phyloP scores from a whole-genome alignment of 2,888 invertebrate genomes.

The Cremastobaeus sp. region DNA sequence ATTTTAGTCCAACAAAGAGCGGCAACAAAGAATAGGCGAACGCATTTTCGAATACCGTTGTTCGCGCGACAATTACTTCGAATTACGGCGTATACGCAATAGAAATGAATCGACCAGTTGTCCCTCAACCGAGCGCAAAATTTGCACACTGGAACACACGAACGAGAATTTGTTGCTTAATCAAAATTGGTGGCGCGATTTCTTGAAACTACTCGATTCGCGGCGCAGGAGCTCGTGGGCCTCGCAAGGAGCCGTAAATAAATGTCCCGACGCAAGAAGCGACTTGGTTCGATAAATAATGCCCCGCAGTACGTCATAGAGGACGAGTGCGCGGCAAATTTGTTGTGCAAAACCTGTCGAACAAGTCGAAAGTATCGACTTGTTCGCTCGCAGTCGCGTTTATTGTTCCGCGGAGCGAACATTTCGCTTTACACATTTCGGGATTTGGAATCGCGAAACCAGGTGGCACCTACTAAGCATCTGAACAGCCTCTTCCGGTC shows the following conservation, averaged over 20 bases:
- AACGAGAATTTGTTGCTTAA: slow-evolving; percentile 13
- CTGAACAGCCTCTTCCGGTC: background rate
- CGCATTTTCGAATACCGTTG: background rate
- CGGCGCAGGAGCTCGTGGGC: slow-evolving; percentile 26
- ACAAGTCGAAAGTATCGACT: slow-evolving; percentile 16
- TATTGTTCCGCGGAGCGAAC: background rate
- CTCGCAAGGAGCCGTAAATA: slow-evolving; percentile 36
- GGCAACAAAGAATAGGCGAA: background rate
- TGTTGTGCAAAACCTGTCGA: slow-evolving; percentile 14
- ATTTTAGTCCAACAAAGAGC: background rate
- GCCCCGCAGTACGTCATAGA: slow-evolving; percentile 64
- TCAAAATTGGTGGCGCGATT: slow-evolving; percentile 34
- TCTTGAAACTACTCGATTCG: slow-evolving; percentile 34
- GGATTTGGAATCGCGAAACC: slow-evolving; percentile 11
- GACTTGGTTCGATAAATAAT: slow-evolving; percentile 62
- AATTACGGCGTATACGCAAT: slow-evolving; percentile 8
- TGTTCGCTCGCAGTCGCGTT: slow-evolving; percentile 7
- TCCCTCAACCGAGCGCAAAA: slow-evolving; percentile 14
- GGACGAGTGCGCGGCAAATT: slow-evolving; percentile 15
- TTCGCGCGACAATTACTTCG: slow-evolving; percentile 32
- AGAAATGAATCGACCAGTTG: slow-evolving; percentile 20
- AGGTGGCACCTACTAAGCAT: background rate
- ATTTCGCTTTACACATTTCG: background rate
- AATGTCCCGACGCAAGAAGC: slow-evolving; percentile 41
- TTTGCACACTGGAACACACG: slow-evolving; percentile 14